Evolutionary conservation across 2,888 invertebrate species (phyloP).

Genomic region (Morinoia aosen): DNA sequence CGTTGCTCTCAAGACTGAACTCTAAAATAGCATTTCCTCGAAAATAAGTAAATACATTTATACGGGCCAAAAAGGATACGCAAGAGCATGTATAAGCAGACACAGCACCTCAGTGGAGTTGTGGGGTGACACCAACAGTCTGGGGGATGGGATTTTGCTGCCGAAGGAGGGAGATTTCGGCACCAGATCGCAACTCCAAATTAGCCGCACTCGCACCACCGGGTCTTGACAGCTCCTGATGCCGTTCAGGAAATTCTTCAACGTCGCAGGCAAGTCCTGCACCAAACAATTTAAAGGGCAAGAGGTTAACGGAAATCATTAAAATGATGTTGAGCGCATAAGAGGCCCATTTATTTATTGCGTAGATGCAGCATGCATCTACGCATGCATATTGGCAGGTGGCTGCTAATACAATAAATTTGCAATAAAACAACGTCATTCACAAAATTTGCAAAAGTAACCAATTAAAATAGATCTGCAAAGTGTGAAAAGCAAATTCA

Average conservation of each 20-base stretch:
- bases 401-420: background rate
- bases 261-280: constrained; percentile 5
- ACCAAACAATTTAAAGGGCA: background rate
- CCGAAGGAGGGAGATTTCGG: background rate
- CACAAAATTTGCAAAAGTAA: background rate
- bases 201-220: constrained; percentile 37
- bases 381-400: background rate
- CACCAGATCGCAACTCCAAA: background rate
- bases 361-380: background rate
- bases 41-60: background rate
- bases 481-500: no score
- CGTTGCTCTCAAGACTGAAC: no score
- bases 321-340: background rate
- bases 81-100: background rate
- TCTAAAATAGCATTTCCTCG: no score
- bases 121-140: constrained; percentile 5
- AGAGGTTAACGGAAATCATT: background rate
- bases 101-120: background rate
- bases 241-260: constrained; percentile 35
- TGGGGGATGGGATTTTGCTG: background rate
- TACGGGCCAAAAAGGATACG: background rate
- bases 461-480: background rate
- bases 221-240: background rate
- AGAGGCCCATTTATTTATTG: background rate
- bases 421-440: background rate